These are phyloP conservation scores for Eira barbara DNA, from an alignment of 2,113 vertebrate species.

Conservation along the genomic window DNA sequence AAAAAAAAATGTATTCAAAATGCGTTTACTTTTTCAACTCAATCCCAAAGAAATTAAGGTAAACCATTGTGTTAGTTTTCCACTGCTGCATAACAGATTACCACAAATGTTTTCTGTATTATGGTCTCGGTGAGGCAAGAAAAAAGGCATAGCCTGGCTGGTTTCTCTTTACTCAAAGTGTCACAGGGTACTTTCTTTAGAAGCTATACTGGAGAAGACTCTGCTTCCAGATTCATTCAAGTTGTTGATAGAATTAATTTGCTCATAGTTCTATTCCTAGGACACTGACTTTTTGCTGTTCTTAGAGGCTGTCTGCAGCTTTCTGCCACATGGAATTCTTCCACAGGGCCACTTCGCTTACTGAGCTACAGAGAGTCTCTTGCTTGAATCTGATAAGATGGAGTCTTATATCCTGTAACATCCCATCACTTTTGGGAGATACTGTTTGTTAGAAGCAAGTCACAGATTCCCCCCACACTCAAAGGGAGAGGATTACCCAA, in stretches of 20 bases:
- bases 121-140: neutral
- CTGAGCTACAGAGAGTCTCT: neutral
- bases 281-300: neutral
- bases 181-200: neutral
- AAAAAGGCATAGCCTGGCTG: rapidly evolving
- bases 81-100: neutral
- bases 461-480: neutral
- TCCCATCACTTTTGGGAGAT: neutral
- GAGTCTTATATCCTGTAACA: neutral
- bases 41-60: neutral
- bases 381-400: neutral
- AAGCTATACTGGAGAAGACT: neutral
- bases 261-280: neutral
- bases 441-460: neutral
- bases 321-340: neutral
- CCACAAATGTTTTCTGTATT: neutral
- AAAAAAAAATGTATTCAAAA: neutral
- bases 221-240: neutral
- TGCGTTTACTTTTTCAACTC: neutral
- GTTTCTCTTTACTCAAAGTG: neutral
- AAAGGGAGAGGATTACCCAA: neutral
- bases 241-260: neutral
- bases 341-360: neutral
- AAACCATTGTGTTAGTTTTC: neutral
- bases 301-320: neutral